Conservation (phyloP, 2,888 invertebrate species). For the Eupelmus urozonus region DNA sequence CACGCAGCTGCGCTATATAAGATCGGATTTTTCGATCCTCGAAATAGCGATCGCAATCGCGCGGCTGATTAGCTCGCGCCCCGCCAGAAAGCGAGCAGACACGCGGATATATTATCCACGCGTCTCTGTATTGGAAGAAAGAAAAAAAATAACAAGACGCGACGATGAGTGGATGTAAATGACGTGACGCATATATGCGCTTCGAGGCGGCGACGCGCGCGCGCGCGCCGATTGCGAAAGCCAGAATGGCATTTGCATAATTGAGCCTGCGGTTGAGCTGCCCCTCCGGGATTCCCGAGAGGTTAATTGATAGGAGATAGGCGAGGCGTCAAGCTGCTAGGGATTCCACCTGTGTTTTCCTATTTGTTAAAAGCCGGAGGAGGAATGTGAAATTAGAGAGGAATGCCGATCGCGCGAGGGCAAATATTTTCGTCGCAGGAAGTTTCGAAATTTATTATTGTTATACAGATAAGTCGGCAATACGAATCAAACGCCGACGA, state of each 20-base stretch:
- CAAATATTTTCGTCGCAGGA: no score
- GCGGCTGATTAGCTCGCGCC: background rate
- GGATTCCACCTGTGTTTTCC: no score
- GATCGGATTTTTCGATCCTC: background rate
- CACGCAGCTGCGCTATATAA: conserved; percentile 9
- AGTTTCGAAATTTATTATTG: no score
- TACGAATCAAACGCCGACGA: no score
- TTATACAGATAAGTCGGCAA: no score
- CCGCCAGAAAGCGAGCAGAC: no score
- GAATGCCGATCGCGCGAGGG: no score
- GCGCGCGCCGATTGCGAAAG: conserved; percentile 40
- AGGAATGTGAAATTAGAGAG: no score
- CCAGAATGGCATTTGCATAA: conserved; percentile 45
- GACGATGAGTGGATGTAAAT: conserved; percentile 39
- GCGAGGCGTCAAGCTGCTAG: background rate
- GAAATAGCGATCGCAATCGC: background rate
- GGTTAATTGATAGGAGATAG: conserved; percentile 43
- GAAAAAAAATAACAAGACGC: conserved; percentile 21
- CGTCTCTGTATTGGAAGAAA: background rate
- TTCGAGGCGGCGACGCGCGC: conserved; percentile 22
- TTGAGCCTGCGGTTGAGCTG: conserved; percentile 1
- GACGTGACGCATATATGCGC: conserved; percentile 39
- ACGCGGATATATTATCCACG: no score
- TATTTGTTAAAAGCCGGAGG: no score
- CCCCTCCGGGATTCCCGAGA: conserved; percentile 39